phyloP scores from a whole-genome alignment of 2,797 vertebrate genomes.

The Sorex maritimensis region DNA sequence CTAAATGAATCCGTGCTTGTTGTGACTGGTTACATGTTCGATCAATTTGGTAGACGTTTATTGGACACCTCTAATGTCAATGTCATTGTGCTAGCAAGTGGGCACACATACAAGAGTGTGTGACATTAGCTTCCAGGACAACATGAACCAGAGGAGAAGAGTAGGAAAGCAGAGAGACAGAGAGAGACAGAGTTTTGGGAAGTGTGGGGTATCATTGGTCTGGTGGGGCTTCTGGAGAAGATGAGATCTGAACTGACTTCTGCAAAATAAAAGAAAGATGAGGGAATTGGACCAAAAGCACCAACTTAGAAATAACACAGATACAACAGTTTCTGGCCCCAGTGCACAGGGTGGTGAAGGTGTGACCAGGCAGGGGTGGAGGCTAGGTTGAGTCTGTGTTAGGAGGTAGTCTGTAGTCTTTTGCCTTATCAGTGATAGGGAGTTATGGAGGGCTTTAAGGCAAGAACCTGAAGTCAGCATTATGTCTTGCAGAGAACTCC shows the following conservation, averaged over 20 bases:
- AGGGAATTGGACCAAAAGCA: not conserved
- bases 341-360: not conserved
- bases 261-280: not conserved
- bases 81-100: not conserved
- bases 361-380: not conserved
- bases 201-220: no score
- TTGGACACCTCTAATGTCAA: not conserved
- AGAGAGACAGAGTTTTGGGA: no score
- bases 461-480: not conserved
- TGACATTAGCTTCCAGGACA: not conserved
- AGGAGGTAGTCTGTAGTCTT: not conserved
- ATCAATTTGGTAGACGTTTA: not conserved
- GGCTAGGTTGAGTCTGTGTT: accelerated
- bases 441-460: not conserved
- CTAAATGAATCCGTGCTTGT: not conserved
- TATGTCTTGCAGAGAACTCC: conserved; percentile 3
- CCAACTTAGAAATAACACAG: not conserved
- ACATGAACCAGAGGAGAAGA: not conserved
- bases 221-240: not conserved
- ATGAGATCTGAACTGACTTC: not conserved
- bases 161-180: not conserved
- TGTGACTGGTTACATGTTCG: not conserved
- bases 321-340: not conserved
- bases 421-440: not conserved
- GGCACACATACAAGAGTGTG: not conserved